Percentiles rank a stretch among this genome's conserved stretches.
These are phyloP conservation scores for Trichogramma dendrolimi DNA, from an alignment of 2,888 invertebrate genomes.

Conservation along the genomic window DNA sequence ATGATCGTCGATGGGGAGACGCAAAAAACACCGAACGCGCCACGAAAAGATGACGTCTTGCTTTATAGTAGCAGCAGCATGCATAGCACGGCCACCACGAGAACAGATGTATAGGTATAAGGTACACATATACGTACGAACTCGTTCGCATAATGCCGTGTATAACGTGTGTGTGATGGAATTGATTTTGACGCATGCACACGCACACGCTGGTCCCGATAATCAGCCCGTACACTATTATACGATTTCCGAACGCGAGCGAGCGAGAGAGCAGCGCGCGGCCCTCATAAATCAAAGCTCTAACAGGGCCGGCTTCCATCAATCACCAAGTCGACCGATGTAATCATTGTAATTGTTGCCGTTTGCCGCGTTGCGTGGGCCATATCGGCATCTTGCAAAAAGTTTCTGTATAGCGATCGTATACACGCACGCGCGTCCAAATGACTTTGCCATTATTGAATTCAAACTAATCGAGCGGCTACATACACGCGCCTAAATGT, in stretches of 20 bases:
- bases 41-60: conserved; percentile 2
- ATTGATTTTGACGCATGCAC: conserved; percentile 12
- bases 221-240: conserved; percentile 13
- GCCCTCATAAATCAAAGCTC: conserved; percentile 15
- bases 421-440: too few species aligned
- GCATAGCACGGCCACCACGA: not conserved
- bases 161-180: not conserved
- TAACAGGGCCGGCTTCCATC: conserved; percentile 3
- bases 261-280: not conserved
- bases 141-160: too few species aligned
- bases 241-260: not conserved
- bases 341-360: conserved; percentile 21
- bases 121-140: too few species aligned
- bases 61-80: conserved; percentile 9
- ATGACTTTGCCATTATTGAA: not conserved
- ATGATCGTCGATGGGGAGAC: conserved; percentile 11
- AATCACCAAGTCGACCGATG: conserved; percentile 16
- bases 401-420: too few species aligned
- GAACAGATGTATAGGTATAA: conserved; percentile 15
- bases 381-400: too few species aligned
- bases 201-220: not conserved
- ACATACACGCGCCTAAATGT: too few species aligned
- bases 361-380: not conserved
- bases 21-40: not conserved
- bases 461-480: too few species aligned